These are phyloP conservation scores for Chelonus formosanus DNA, from an alignment of 2,888 invertebrate species.

Conservation along the genomic window DNA sequence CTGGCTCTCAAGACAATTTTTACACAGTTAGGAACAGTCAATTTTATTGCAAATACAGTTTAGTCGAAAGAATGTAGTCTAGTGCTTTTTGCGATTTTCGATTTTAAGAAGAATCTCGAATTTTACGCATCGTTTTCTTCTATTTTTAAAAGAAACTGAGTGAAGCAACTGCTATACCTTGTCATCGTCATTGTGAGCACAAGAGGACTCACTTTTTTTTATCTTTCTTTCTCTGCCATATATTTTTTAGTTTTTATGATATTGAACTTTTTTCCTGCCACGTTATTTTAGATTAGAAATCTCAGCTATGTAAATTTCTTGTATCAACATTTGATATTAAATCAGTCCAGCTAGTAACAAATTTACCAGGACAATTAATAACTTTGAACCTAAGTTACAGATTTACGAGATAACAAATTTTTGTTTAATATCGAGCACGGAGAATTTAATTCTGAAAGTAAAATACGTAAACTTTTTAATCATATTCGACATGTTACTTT, in stretches of 20 bases:
- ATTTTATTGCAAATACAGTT: constrained; percentile 1
- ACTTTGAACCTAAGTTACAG: no score
- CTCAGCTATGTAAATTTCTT: no score
- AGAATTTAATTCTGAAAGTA: constrained; percentile 34
- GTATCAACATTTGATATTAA: no score
- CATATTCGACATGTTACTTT: constrained; percentile 35
- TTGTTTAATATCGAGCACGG: neutral
- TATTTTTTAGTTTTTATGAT: no score
- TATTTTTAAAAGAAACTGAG: constrained; percentile 13
- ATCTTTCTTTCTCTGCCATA: no score
- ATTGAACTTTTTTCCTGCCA: no score
- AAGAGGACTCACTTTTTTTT: no score
- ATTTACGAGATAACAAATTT: no score
- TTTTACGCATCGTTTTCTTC: constrained; percentile 7
- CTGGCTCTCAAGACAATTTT: neutral
- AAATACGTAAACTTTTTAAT: constrained; percentile 56
- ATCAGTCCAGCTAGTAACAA: no score
- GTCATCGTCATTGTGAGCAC: no score
- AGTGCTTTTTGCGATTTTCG: constrained; percentile 23
- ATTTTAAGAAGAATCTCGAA: constrained; percentile 19
- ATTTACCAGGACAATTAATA: no score
- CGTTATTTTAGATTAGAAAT: no score
- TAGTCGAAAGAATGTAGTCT: constrained; percentile 9
- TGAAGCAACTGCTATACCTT: neutral
- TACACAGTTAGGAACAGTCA: constrained; percentile 4